Evolutionary conservation across 2,888 invertebrate species (phyloP).

Genomic region (Brenthis daphne): DNA sequence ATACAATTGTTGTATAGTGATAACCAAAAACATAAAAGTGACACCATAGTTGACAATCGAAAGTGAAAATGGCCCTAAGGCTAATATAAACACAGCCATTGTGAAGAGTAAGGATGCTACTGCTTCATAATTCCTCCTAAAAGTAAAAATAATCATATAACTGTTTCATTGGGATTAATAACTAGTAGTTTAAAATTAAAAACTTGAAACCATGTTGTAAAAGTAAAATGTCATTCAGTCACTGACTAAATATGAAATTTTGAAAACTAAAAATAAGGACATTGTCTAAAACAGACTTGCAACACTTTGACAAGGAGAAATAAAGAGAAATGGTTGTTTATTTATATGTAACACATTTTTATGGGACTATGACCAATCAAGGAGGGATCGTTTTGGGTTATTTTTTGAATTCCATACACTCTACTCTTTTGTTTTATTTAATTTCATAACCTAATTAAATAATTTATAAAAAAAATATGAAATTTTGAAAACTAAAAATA

Average conservation of each 20-base stretch:
- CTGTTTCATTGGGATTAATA: background rate
- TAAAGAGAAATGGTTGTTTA: too few relatives aligned
- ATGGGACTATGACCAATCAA: background rate
- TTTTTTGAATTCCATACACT: too few relatives aligned
- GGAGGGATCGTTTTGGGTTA: too few relatives aligned
- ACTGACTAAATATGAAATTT: too few relatives aligned
- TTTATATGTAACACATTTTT: background rate
- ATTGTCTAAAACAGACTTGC: too few relatives aligned
- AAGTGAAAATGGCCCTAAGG: constrained; percentile 83
- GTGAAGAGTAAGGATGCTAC: constrained; percentile 76
- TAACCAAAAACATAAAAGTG: constrained; percentile 75
- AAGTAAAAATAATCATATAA: constrained; percentile 49
- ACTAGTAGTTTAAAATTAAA: constrained; percentile 6
- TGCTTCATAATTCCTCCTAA: constrained; percentile 72
- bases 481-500: too few relatives aligned
- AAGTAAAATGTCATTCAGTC: too few relatives aligned
- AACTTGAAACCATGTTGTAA: background rate
- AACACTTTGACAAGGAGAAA: too few relatives aligned
- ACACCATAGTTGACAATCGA: constrained; percentile 84
- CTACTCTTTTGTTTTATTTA: too few relatives aligned
- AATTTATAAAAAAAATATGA: too few relatives aligned
- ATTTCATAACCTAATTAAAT: too few relatives aligned
- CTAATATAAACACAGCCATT: constrained; percentile 79
- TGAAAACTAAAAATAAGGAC: too few relatives aligned
- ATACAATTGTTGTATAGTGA: constrained; percentile 82